A percentile compares a stretch with the other conserved stretches of the same genome.
Conservation (phyloP, 2,113 vertebrate genomes). For the Struthio camelus region DNA sequence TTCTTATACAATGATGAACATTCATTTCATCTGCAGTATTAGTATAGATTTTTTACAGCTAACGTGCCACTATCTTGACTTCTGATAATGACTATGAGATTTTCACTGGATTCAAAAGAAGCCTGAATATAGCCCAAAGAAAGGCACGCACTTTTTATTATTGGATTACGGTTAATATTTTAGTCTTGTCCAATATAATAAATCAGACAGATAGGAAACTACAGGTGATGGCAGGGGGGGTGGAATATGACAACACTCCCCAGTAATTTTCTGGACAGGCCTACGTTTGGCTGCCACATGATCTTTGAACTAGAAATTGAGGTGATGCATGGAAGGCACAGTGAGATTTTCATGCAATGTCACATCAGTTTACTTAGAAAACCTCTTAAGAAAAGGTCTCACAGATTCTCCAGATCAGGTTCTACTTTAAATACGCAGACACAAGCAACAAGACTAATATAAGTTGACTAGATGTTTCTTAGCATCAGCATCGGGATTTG, state of each 20-base stretch:
- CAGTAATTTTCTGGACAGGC: background rate
- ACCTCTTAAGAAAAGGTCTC: background rate
- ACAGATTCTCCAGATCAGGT: background rate
- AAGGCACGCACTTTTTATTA: fast-evolving
- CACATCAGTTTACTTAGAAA: background rate
- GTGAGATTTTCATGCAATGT: background rate
- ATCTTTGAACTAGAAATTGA: background rate
- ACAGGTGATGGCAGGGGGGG: background rate
- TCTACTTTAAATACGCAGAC: background rate
- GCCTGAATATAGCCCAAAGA: background rate
- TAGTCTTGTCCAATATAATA: background rate
- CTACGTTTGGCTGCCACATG: background rate
- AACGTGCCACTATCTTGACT: background rate
- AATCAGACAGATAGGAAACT: background rate
- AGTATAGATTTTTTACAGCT: background rate
- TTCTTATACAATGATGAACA: background rate
- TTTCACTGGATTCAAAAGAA: background rate
- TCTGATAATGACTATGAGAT: background rate
- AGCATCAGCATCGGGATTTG: background rate
- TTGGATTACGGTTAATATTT: background rate
- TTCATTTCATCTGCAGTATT: background rate
- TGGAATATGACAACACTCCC: background rate
- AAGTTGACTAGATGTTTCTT: background rate
- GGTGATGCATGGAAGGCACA: background rate
- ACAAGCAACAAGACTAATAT: background rate